Evolutionary conservation across 2,888 invertebrate genomes (phyloP).

Genomic region (Eumacrocentrus americanus): DNA sequence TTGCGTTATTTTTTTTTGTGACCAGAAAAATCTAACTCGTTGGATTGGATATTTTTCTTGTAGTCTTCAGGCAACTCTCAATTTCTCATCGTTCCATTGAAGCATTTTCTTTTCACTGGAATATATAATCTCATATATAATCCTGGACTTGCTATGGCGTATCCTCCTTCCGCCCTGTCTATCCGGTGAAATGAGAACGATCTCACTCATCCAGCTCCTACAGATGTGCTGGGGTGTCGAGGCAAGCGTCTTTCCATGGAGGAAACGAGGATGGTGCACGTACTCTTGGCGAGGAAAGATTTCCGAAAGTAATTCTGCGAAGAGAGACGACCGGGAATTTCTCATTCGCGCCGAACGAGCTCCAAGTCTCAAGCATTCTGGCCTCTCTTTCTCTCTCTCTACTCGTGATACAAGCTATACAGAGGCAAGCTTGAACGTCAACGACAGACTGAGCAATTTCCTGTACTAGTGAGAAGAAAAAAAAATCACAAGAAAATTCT

Average conservation of each 20-base stretch:
- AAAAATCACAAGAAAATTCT: not conserved
- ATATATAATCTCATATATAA: slow-evolving; percentile 17
- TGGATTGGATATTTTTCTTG: no score
- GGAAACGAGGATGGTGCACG: slow-evolving; percentile 24
- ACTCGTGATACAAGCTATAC: not conserved
- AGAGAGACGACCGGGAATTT: slow-evolving; percentile 35
- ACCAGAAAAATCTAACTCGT: no score
- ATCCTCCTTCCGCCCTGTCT: slow-evolving; percentile 3
- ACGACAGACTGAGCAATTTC: slow-evolving; percentile 8
- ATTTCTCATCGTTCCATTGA: slow-evolving; percentile 4
- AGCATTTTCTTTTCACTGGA: slow-evolving; percentile 6
- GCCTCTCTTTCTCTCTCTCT: not conserved
- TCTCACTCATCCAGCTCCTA: slow-evolving; percentile 14
- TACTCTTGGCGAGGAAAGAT: slow-evolving; percentile 35
- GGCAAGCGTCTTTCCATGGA: slow-evolving; percentile 4
- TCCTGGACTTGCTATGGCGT: not conserved
- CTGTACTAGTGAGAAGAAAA: not conserved
- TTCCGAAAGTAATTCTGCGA: slow-evolving; percentile 37
- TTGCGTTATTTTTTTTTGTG: no score
- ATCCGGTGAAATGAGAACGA: slow-evolving; percentile 16
- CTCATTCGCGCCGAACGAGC: slow-evolving; percentile 33
- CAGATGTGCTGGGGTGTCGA: not conserved
- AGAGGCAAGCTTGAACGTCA: slow-evolving; percentile 8
- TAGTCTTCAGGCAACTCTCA: no score
- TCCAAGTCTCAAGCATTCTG: slow-evolving; percentile 8